Conservation (phyloP, 1,140 invertebrate species). For the Hylaeus volcanicus region DNA sequence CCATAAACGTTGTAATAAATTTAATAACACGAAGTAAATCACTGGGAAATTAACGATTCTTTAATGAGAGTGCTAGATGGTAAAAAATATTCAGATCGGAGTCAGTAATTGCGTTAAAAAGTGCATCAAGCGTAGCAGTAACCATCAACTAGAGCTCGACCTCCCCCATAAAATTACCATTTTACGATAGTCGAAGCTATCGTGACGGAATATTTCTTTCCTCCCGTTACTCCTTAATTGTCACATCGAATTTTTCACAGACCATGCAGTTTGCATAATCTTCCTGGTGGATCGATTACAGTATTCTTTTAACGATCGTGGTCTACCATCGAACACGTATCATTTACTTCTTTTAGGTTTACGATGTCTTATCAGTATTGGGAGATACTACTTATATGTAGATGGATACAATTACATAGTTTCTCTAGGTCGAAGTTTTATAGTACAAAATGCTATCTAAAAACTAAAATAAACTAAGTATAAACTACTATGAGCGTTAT, state of each 20-base stretch:
- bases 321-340: not conserved
- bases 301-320: constrained; percentile 9
- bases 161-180: not conserved
- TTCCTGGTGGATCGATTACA: not conserved
- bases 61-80: too few relatives aligned
- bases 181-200: not conserved
- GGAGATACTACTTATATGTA: not conserved
- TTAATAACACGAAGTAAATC: not conserved
- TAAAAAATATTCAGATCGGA: too few relatives aligned
- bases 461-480: too few relatives aligned
- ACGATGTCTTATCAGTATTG: not conserved
- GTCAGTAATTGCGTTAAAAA: too few relatives aligned
- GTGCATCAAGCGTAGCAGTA: too few relatives aligned
- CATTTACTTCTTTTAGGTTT: not conserved
- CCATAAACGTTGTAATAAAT: not conserved
- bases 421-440: too few relatives aligned
- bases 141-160: too few relatives aligned
- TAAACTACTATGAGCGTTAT: too few relatives aligned
- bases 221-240: not conserved
- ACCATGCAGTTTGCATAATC: constrained; percentile 10
- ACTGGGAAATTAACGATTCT: too few relatives aligned
- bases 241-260: not conserved
- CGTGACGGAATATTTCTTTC: not conserved
- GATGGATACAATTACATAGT: too few relatives aligned
- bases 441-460: too few relatives aligned